These are phyloP conservation scores for Leucoma salicis DNA, from an alignment of 2,888 invertebrate species.

Conservation along the genomic window DNA sequence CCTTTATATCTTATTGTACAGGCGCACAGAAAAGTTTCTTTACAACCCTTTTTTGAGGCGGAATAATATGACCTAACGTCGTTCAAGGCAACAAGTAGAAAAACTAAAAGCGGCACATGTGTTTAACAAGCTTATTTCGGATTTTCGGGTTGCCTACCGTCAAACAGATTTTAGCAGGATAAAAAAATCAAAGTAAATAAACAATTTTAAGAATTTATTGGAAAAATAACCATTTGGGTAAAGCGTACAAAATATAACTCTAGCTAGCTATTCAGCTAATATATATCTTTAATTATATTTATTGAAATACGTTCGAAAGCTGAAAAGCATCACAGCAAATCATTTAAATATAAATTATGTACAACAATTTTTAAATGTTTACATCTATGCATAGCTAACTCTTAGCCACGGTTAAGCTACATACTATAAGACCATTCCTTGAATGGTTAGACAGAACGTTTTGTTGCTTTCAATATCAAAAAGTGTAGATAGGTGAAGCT, in stretches of 20 bases:
- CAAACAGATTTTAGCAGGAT: too few relatives aligned
- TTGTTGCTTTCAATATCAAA: too few relatives aligned
- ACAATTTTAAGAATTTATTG: conserved; percentile 59
- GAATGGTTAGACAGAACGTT: neutral
- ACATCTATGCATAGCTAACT: conserved; percentile 10
- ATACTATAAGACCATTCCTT: conserved; percentile 8
- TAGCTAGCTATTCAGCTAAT: conserved; percentile 37
- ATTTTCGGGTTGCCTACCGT: too few relatives aligned
- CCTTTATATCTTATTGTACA: too few relatives aligned
- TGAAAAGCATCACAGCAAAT: conserved; percentile 43
- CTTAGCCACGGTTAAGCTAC: conserved; percentile 8
- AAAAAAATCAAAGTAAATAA: conserved; percentile 14
- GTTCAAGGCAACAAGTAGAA: too few relatives aligned
- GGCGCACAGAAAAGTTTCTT: too few relatives aligned
- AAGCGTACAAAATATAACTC: conserved; percentile 50
- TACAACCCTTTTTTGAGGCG: too few relatives aligned
- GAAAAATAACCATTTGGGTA: conserved; percentile 45
- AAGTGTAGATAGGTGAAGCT: too few relatives aligned
- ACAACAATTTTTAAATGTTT: conserved; percentile 33
- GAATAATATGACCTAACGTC: too few relatives aligned
- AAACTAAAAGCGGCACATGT: too few relatives aligned
- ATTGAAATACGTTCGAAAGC: conserved; percentile 34
- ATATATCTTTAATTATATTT: conserved; percentile 18
- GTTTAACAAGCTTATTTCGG: too few relatives aligned
- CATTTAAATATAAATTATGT: conserved; percentile 37